phyloP scores from a whole-genome alignment of 1,140 invertebrate genomes.

The Dendroctonus valens region DNA sequence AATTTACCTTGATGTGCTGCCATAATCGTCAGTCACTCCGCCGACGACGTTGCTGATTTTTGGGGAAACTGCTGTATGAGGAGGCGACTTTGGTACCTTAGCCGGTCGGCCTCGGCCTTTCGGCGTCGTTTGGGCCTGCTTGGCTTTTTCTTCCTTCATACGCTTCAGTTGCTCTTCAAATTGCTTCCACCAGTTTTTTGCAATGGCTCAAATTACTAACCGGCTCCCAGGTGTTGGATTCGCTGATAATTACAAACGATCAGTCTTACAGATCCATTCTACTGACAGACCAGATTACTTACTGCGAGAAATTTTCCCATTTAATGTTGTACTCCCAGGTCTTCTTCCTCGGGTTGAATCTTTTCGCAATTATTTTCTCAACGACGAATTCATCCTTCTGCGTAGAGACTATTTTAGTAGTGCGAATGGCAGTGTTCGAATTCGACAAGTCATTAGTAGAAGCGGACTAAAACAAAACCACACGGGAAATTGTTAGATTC shows the following conservation, averaged over 20 bases:
- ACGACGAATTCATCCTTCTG: slow-evolving; percentile 64
- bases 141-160: slow-evolving; percentile 68
- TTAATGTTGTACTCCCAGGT: slow-evolving; percentile 78
- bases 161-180: slow-evolving; percentile 76
- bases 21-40: slow-evolving; percentile 39
- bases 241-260: slow-evolving; percentile 25
- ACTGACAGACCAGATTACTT: slow-evolving; percentile 47
- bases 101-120: slow-evolving; percentile 46
- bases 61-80: slow-evolving; percentile 7
- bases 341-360: slow-evolving; percentile 74
- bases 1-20: slow-evolving; percentile 16
- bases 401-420: slow-evolving; percentile 47
- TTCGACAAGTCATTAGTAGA: slow-evolving; percentile 9
- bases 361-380: slow-evolving; percentile 77
- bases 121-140: slow-evolving; percentile 51
- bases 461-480: slow-evolving; percentile 15
- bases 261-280: not conserved
- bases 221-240: slow-evolving; percentile 69
- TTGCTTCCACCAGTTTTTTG: slow-evolving; percentile 70
- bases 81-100: slow-evolving; percentile 1
- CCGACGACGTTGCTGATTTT: slow-evolving; percentile 17
- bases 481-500: not conserved
- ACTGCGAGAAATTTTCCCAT: slow-evolving; percentile 76
- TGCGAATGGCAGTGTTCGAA: slow-evolving; percentile 50
- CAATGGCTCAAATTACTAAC: slow-evolving; percentile 69